phyloP scores from a whole-genome alignment of 2,888 invertebrate genomes.

The Ichneumoninae sp. region DNA sequence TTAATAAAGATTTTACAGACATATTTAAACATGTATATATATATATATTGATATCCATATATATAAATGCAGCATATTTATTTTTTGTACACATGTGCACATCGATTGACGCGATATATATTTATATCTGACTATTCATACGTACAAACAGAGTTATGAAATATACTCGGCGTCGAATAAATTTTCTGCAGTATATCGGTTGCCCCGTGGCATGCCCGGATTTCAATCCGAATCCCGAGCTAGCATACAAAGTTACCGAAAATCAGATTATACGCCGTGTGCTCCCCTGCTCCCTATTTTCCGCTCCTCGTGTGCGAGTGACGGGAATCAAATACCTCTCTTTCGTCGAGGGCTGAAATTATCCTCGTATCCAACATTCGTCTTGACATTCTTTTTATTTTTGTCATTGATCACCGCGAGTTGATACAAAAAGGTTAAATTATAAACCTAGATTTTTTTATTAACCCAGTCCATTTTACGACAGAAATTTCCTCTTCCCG shows the following conservation, averaged over 20 bases:
- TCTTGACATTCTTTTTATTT: neutral
- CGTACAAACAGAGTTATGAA: constrained; percentile 23
- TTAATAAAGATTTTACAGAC: constrained; percentile 36
- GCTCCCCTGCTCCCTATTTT: constrained; percentile 64
- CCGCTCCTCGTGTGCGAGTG: constrained; percentile 62
- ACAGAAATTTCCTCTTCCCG: neutral
- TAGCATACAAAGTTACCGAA: constrained; percentile 82
- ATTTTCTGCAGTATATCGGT: constrained; percentile 61
- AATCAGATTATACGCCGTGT: constrained; percentile 81
- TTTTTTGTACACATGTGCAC: neutral
- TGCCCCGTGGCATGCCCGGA: constrained; percentile 78
- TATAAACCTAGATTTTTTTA: neutral
- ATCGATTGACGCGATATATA: constrained; percentile 8
- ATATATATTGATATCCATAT: neutral
- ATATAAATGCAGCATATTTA: neutral
- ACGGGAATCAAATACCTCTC: constrained; percentile 51
- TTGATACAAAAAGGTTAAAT: neutral
- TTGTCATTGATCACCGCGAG: neutral
- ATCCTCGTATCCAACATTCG: neutral
- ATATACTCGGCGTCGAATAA: constrained; percentile 36
- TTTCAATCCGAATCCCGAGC: constrained; percentile 82
- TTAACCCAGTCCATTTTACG: neutral
- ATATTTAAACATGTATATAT: neutral
- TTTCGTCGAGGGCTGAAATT: constrained; percentile 3
- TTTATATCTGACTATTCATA: constrained; percentile 10